phyloP scores from a whole-genome alignment of 2,113 vertebrate species.

The Brienomyrus brachyistius region DNA sequence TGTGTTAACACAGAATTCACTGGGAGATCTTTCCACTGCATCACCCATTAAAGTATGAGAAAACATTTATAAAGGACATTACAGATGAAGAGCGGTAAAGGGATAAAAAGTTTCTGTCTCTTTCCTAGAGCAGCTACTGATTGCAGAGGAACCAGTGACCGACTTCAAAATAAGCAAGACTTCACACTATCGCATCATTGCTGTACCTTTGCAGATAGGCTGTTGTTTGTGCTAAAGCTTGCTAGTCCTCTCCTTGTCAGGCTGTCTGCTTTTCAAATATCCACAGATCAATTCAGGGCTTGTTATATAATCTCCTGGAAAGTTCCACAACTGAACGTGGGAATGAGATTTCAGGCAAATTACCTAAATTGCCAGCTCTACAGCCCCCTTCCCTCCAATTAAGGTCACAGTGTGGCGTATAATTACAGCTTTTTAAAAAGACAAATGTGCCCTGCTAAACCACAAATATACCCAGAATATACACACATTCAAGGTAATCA shows the following conservation, averaged over 20 bases:
- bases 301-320: not conserved
- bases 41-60: not conserved
- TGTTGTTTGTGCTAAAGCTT: not conserved
- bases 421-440: constrained; percentile 1
- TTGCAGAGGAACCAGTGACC: not conserved
- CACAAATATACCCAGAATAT: not conserved
- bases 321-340: not conserved
- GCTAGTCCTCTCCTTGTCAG: not conserved
- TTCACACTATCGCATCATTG: not conserved
- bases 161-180: not conserved
- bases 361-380: not conserved
- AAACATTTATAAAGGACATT: not conserved
- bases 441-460: not conserved
- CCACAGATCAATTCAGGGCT: not conserved
- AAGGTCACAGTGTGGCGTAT: not conserved
- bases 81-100: not conserved
- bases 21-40: not conserved
- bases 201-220: not conserved
- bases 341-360: not conserved
- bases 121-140: not conserved
- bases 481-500: not conserved
- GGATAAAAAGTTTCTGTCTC: not conserved
- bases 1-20: not conserved
- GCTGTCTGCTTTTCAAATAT: not conserved
- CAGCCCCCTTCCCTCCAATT: not conserved